Evolutionary conservation across 2,797 vertebrate genomes (phyloP), one percentile per base, ranked within the genome.

Genomic region (Lycodopsis pacificus): DNA sequence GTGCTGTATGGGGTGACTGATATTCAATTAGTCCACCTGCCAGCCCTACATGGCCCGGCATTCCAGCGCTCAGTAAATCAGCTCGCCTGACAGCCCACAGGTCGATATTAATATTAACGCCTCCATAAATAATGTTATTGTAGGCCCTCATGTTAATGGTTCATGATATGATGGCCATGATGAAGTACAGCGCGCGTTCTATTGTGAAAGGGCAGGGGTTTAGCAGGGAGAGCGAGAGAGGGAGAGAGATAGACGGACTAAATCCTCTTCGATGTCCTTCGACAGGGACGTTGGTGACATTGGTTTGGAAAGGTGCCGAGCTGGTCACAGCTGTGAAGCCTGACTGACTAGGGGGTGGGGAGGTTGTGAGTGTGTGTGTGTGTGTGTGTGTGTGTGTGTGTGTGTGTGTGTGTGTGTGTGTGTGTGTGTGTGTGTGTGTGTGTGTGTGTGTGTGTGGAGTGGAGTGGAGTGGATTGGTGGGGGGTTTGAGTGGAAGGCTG

Each of bases 111-210:
- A 93, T 93, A 93, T 93, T 88, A 92, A 93, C 70, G 81, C 84
- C 76, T 84, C 92, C 76, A 93, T 93, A 92, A 94, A 93, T 93
- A 93, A 94, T 86, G 89, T 92, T 93, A 92, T 92, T 90, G 90
- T 93, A 89, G 81, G 86, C 58, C 66, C 72, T 82, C 61, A 69
- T 87, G 87, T 90, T 93, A 93, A 93, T 90, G 89, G 82, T 36
- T 89, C 89, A 82, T 86, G 90, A 91, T 90, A 82, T 85, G 89
- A 92, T 89, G 70, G 81, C 65, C 66, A 82, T 83, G 86, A 92
- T 91, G 78, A 92, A 91, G 71, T 42, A 77, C 69, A 77, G 59
- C 3, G 38, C 8, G n/a, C 59, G 70, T 76, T 83, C 79, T 40
- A 83, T 83, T 86, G 87, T 87, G 79, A 77, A 81, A 76, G 80